Evolutionary conservation across 2,888 invertebrate genomes (phyloP), one percentile per base, ranked within the genome.

Genomic region (Drosophila prolongata): DNA sequence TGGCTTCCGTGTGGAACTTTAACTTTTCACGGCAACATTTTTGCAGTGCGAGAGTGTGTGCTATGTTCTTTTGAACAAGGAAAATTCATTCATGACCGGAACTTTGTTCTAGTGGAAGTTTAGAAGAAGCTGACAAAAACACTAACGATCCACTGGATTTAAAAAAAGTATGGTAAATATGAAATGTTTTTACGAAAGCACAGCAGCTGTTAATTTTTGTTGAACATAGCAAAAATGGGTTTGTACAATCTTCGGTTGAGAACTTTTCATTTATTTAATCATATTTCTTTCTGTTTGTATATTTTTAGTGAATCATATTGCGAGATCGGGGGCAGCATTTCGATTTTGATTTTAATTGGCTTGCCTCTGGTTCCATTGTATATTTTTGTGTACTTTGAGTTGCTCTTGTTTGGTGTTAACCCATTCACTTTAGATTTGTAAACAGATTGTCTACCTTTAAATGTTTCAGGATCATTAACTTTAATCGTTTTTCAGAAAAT

Each of bases 1-100:
- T 64, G 47, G 49, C 62, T 49, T 47, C 24, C n/a, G n/a, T 62
- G 49, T 43, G 42, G 27, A 62, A 16, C 34, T 35, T 49, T 1
- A 49, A 62, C 42, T 62, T 64, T 62, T 34, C 56, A 59, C 30
- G 58, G 30, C 34, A 42, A 30, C 53, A 16, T 55, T 54, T 19
- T n/a, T 10, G 19, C 19, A 14, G n/a, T 5, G n/a, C 30, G 2
- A 19, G 16, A n/a, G 30, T 58, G 27, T 10, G 16, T n/a, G 14
- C 14, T 6, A n/a, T 1, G 3, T 24, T 3, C 46, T 24, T 24
- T 44, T 24, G 11, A 10, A 11, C 43, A 11, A 44, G 3, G 10
- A 30, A 46, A 46, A 46, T 46, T 9, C 2, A 27, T 46, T 46
- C 46, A 46, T 30, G 27, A 19, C 10, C 5, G 8, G n/a, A 27